Evolutionary conservation across 1,140 invertebrate genomes (phyloP).

Genomic region (Cherax quadricarinatus): DNA sequence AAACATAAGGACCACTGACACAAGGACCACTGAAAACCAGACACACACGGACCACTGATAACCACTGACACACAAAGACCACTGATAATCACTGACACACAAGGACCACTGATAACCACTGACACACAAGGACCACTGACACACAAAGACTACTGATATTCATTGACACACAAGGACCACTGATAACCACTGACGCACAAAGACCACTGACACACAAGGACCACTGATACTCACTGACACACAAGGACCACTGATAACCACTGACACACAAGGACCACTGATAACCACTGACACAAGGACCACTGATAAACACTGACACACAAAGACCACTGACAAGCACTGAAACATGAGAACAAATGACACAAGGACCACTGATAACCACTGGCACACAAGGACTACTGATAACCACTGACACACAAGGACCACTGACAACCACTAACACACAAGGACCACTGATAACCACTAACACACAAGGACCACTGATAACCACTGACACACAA

Average conservation of each 20-base stretch:
- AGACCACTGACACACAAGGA: background rate
- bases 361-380: too few species aligned
- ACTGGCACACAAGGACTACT: too few species aligned
- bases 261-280: background rate
- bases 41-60: background rate
- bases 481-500: background rate
- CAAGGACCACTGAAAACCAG: background rate
- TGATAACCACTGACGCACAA: background rate
- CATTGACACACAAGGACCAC: background rate
- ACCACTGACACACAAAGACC: background rate
- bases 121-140: background rate
- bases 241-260: background rate
- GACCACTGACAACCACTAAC: background rate
- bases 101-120: background rate
- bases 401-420: too few species aligned
- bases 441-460: too few species aligned
- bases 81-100: background rate
- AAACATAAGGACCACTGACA: background rate
- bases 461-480: background rate
- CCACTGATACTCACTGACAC: background rate
- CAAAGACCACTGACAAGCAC: too few species aligned
- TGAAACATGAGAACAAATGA: background rate
- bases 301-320: background rate
- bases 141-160: background rate
- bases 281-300: background rate